phyloP scores from a whole-genome alignment of 2,888 invertebrate genomes.

The Dusona sp. region DNA sequence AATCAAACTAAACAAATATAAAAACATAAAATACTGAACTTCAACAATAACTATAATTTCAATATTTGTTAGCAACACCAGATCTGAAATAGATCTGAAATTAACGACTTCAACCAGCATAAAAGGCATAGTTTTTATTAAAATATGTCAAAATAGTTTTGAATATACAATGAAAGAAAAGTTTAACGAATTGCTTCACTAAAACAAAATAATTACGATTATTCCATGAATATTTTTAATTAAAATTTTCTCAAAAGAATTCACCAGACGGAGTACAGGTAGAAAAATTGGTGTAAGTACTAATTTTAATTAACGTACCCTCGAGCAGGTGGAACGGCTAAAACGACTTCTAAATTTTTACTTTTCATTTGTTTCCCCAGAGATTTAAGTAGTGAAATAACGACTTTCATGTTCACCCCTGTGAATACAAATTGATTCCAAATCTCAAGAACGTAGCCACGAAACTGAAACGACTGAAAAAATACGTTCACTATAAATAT shows the following conservation, averaged over 20 bases:
- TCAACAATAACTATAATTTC: no score
- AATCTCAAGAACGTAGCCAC: constrained; percentile 96
- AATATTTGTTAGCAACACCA: no score
- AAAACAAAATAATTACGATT: no score
- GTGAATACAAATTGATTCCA: constrained; percentile 93
- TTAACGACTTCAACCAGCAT: no score
- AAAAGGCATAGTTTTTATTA: no score
- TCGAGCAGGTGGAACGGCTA: constrained; percentile 93
- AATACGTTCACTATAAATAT: constrained; percentile 89
- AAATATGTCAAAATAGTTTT: no score
- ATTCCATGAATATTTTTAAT: no score
- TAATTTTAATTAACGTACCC: constrained; percentile 83
- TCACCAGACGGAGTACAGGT: neutral
- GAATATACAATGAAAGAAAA: no score
- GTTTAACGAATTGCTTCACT: no score
- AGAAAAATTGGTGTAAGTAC: neutral
- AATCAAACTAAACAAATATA: no score
- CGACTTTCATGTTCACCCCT: constrained; percentile 86
- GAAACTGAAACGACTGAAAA: constrained; percentile 92
- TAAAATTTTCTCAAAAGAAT: neutral
- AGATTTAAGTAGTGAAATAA: constrained; percentile 88
- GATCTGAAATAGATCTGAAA: no score
- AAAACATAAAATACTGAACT: no score
- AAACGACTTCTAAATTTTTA: constrained; percentile 87
- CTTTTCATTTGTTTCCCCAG: constrained; percentile 86